Percentiles rank a stretch among this genome's conserved stretches.
phyloP scores from a whole-genome alignment of 1,140 invertebrate genomes.

The Drosophila takahashii region DNA sequence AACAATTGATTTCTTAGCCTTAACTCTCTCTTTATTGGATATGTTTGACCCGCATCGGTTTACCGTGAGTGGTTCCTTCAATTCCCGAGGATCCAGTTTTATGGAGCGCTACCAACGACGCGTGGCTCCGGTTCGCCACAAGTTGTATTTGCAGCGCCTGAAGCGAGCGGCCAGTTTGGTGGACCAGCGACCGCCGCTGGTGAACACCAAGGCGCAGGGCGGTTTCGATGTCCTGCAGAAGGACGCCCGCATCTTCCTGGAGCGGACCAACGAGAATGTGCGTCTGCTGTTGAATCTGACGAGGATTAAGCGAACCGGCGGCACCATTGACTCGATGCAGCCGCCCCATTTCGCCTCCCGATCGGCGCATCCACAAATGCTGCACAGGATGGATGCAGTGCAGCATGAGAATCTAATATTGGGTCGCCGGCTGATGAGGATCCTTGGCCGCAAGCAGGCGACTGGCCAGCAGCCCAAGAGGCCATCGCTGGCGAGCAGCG shows the following conservation, averaged over 20 bases:
- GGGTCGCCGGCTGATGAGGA: slow-evolving; percentile 10
- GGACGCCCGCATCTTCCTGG: slow-evolving; percentile 18
- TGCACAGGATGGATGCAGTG: background rate
- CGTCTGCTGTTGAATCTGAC: slow-evolving; percentile 16
- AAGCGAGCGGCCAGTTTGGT: slow-evolving; percentile 20
- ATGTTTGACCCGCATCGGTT: background rate
- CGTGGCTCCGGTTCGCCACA: background rate
- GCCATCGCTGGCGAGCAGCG: background rate
- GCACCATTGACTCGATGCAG: background rate
- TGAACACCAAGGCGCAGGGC: background rate
- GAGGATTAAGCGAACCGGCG: slow-evolving; percentile 8
- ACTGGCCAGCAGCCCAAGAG: too few relatives aligned
- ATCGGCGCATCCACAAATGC: slow-evolving; percentile 6
- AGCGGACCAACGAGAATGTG: slow-evolving; percentile 26
- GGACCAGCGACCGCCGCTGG: slow-evolving; percentile 13
- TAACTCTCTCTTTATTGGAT: too few relatives aligned
- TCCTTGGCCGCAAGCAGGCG: background rate
- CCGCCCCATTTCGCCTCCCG: background rate
- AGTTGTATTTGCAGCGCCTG: slow-evolving; percentile 11
- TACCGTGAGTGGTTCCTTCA: background rate
- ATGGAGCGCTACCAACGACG: background rate
- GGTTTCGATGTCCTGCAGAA: background rate
- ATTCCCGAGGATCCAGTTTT: background rate
- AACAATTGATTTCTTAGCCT: background rate
- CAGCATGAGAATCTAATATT: slow-evolving; percentile 17